Base-by-base conservation (phyloP, 2,797 vertebrate genomes). In the Paguma larvata region DNA sequence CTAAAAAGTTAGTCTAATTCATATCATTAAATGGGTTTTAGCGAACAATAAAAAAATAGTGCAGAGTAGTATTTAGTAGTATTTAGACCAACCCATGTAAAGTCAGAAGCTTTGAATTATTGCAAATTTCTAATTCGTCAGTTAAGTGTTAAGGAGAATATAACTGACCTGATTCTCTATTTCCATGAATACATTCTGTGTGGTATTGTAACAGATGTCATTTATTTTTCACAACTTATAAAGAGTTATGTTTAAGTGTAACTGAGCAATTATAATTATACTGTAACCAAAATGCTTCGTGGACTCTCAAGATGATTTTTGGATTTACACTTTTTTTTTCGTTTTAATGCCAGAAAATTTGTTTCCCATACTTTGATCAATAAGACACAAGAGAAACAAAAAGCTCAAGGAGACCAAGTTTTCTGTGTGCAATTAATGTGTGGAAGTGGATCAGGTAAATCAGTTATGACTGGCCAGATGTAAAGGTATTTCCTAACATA, bases 301-400 rank as follows among this genome's bases (percentile, higher is more conserved):
- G 34, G 92, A 93, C 14, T 84, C 32, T 89, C n/a, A 65, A 46
- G 30, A 53, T 89, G 44, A 75, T 83, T 88, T 91, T 75, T 85
- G 70, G 46, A 51, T 88, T 93, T 75, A 14, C 2, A 67, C 46
- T 68, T 44, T 65, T 41, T 79, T 38, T 82, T 96, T 32, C 6
- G 21, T 82, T 87, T 92, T 82, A 72, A 70, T 48, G 53, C n/a
- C 4, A 80, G 73, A 78, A 78, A 23, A 14, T 82, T 38, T 34
- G n/a, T 96, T 89, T 65, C n/a, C 19, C 4, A 7, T 53, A 6
- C n/a, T 65, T 23, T 23, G 25, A 44, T 75, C 87, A 85, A 32
- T 86, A 46, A 70, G 44, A 25, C 27, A 27, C 15, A 75, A 86
- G 56, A 85, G 77, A 59, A 65, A 21, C 12, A 6, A 87, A 82